Evolutionary conservation across 2,797 vertebrate species (phyloP), one percentile per base, ranked within the genome.

Genomic region (Gadopsis bispinosus): DNA sequence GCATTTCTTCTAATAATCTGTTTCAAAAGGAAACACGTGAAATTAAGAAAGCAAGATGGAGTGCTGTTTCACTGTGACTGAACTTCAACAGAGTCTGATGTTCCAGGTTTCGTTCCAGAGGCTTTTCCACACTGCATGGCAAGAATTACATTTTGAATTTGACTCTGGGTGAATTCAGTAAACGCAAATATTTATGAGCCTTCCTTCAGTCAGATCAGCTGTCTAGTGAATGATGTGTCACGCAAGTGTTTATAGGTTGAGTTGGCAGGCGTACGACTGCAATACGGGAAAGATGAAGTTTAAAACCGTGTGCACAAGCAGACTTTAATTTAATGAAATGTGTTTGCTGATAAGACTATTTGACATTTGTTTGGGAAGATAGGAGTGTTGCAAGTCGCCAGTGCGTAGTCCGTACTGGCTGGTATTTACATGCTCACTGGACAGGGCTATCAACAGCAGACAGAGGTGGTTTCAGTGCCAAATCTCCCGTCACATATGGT

Each of bases 311-410:
- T 22, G 10, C 71, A 66, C 35, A 83, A 66, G 35, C 43, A 51
- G 29, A 67, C 33, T 72, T 76, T 33, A 62, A 41, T 39, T 53
- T 37, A 41, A 47, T 58, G 59, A 45, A 84, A 68, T 54, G 45
- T 33, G 22, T 80, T 59, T 63, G 53, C 61, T 73, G 83, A 85
- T 87, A 82, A 87, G 59, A n/a, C 33, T 22, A 3, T 69, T 62
- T 74, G 37, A 76, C 14, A 33, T 75, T 39, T 62, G 33, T 69
- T 58, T 35, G 37, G 65, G 56, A 68, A 50, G 77, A 72, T 75
- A 83, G 62, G 60, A 56, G n/a, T 69, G 80, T 70, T 35, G 26
- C 16, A 43, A 59, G 45, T 71, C 43, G 62, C 43, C 43, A 35
- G 64, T 53, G 16, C 3, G 5, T 26, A 22, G 64, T 56, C 5